These are phyloP conservation scores for Cariama cristata DNA, from an alignment of 2,113 vertebrate genomes.

Conservation along the genomic window DNA sequence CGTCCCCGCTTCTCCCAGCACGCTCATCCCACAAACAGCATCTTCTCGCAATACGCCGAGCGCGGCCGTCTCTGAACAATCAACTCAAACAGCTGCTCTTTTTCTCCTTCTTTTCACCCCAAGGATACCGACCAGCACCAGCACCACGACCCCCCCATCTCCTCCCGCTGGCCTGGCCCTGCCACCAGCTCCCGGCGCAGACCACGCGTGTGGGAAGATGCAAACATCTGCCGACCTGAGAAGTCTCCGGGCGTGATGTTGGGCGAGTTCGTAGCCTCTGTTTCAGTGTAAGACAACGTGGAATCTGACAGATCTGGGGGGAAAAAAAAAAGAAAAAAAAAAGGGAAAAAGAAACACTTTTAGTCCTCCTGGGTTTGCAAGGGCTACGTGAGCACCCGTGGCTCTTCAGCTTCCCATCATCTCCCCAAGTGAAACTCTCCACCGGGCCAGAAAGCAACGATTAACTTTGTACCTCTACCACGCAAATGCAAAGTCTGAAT, in stretches of 20 bases:
- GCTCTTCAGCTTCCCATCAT: not conserved
- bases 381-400: accelerated
- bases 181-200: not conserved
- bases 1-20: accelerated
- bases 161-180: not conserved
- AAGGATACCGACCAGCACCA: not conserved
- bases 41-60: accelerated
- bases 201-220: not conserved
- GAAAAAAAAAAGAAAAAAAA: not conserved
- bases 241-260: conserved; percentile 91
- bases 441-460: not conserved
- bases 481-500: conserved; percentile 45
- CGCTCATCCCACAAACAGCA: not conserved
- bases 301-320: conserved; percentile 93
- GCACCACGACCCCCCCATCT: accelerated
- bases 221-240: conserved; percentile 86
- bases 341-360: not conserved
- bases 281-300: conserved; percentile 99
- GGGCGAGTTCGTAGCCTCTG: conserved; percentile 92
- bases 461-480: conserved; percentile 22
- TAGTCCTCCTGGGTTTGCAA: not conserved
- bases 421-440: not conserved
- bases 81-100: accelerated
- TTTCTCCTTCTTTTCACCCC: not conserved
- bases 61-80: accelerated